Evolutionary conservation across 2,797 vertebrate species (phyloP), one percentile per base, ranked within the genome.

Genomic region (Coregonus ussuriensis): DNA sequence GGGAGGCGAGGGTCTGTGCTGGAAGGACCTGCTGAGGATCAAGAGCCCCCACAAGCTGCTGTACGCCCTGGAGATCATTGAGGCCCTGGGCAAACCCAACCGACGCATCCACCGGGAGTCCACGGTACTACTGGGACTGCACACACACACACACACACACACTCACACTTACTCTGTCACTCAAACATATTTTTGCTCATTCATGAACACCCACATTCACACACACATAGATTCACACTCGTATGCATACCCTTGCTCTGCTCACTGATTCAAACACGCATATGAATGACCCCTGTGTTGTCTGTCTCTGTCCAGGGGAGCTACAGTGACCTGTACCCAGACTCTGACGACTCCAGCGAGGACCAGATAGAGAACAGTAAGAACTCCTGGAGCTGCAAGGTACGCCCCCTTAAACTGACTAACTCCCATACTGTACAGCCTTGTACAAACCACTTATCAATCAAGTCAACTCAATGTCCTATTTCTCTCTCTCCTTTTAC

Each of bases 321-420:
- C 93, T 99, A 99, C 66, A 99, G 98, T 52, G 98, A 99, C 82
- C 93, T 99, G 82, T 99, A 99, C 89, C 98, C 98, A 37, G 98
- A 99, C 89, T 99, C 98, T 0, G 98, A 99, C 77, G 98, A 99
- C 90, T 99, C 98, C 13, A 98, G 96, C 79, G 98, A 99, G 88
- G 98, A 99, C 91, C 98, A 99, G 91, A 98, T 99, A 74, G 98
- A 99, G 90, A 99, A 99, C 79, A 99, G 98, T 93, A 99, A 99
- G 93, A 99, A 98, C 93, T 96, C 96, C 0, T 99, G 98, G 98
- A 99, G 97, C 92, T 99, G 98, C 95, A 99, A 99, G 97, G 98
- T 99, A 41, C 18, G 21, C 21, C 62, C 4, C n/a, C 25, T 65
- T 21, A 65, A 16, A 14, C 66, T 4, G 31, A 16, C 15, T 18